Conservation (phyloP, 2,888 invertebrate species). For the Philonicus albiceps region DNA sequence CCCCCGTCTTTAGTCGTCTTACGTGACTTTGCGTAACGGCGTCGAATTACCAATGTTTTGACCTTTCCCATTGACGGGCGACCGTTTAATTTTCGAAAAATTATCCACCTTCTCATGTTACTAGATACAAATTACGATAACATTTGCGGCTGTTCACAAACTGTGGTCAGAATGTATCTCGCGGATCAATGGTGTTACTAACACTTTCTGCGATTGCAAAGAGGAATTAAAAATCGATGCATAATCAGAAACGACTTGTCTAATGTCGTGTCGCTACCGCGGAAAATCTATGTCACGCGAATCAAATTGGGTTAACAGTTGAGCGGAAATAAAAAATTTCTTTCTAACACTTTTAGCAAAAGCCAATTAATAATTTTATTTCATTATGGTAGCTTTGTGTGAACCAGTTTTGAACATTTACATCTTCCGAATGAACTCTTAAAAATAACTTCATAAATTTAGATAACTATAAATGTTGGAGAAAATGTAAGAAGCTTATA, state of each 20-base stretch:
- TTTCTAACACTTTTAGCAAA: not conserved
- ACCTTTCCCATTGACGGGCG: not conserved
- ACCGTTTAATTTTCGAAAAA: constrained; percentile 5
- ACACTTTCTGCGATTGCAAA: not conserved
- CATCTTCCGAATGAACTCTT: too few relatives aligned
- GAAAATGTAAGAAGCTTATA: too few relatives aligned
- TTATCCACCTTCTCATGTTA: constrained; percentile 5
- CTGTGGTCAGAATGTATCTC: not conserved
- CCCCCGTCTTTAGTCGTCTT: not conserved
- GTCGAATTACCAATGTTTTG: not conserved
- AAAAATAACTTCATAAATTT: too few relatives aligned
- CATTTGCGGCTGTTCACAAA: not conserved
- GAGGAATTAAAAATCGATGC: not conserved
- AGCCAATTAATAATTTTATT: too few relatives aligned
- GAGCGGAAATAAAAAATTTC: not conserved
- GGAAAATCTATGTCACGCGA: not conserved
- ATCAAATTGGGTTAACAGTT: not conserved
- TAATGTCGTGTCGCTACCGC: not conserved
- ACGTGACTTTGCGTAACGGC: constrained; percentile 3
- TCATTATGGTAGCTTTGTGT: too few relatives aligned
- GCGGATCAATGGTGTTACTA: not conserved
- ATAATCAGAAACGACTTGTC: not conserved
- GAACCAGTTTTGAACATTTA: too few relatives aligned
- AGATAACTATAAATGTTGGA: too few relatives aligned
- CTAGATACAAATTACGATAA: not conserved